Evolutionary conservation across 2,113 vertebrate genomes (phyloP).

Genomic region (Petroica traversi): DNA sequence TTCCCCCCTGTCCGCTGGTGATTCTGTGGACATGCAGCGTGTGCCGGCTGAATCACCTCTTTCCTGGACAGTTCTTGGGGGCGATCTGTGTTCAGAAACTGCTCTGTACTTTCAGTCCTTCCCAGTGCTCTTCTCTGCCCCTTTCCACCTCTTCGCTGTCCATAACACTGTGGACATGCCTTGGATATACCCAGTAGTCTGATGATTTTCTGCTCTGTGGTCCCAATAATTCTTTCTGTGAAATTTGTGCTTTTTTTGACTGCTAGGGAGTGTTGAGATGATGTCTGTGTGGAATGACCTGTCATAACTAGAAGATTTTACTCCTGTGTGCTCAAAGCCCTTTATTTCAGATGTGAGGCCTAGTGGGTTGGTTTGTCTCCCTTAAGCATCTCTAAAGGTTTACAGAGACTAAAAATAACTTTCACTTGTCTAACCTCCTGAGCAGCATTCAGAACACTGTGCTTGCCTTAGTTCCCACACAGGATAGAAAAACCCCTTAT

Average conservation of each 20-base stretch:
- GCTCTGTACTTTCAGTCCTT: not conserved
- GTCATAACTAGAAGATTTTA: not conserved
- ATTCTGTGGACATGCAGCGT: accelerated
- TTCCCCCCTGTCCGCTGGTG: not conserved
- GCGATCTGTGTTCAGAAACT: not conserved
- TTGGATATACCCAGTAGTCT: not conserved
- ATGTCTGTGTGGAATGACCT: not conserved
- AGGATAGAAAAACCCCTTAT: not conserved
- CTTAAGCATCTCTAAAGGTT: not conserved
- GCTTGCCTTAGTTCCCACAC: not conserved
- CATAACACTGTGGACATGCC: not conserved
- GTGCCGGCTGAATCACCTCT: not conserved
- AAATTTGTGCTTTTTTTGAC: not conserved
- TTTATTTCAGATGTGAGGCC: not conserved
- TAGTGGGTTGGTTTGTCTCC: not conserved
- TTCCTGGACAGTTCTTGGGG: not conserved
- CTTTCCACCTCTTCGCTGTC: not conserved
- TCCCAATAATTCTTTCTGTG: not conserved
- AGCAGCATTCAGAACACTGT: not conserved
- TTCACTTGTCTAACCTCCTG: not conserved
- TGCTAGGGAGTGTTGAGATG: not conserved
- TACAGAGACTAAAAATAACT: not conserved
- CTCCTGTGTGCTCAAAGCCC: not conserved
- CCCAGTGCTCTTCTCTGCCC: not conserved
- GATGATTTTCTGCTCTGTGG: not conserved